Percentiles rank a stretch among this genome's conserved stretches.
These are phyloP conservation scores for Drosophila kanekoi DNA, from an alignment of 2,888 invertebrate species.

Conservation along the genomic window DNA sequence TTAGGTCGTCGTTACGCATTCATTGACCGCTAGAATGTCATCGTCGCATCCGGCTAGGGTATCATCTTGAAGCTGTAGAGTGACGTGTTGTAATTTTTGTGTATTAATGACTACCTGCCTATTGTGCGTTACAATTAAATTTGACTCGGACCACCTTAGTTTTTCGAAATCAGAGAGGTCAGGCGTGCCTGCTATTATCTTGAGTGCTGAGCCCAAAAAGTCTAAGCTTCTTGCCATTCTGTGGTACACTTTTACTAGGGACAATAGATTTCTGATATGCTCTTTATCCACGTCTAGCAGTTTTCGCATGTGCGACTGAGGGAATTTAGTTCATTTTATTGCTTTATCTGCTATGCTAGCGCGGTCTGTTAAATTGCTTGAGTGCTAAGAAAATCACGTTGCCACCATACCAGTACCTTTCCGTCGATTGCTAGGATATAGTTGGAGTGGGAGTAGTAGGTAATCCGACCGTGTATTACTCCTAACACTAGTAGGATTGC, in stretches of 20 bases:
- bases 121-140: too few relatives aligned
- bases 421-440: not conserved
- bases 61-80: constrained; percentile 5
- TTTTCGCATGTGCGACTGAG: constrained; percentile 12
- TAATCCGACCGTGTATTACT: not conserved
- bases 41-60: too few relatives aligned
- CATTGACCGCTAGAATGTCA: too few relatives aligned
- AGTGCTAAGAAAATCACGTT: constrained; percentile 2
- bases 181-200: too few relatives aligned
- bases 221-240: too few relatives aligned
- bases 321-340: constrained; percentile 4
- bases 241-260: too few relatives aligned
- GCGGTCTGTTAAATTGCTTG: constrained; percentile 7
- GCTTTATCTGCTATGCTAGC: constrained; percentile 1
- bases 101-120: too few relatives aligned
- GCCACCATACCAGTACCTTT: constrained; percentile 9
- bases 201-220: too few relatives aligned
- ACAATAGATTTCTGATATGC: not conserved
- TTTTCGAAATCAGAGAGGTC: too few relatives aligned
- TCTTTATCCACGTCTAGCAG: constrained; percentile 8
- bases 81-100: not conserved
- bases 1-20: not conserved
- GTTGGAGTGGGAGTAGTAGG: not conserved
- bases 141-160: too few relatives aligned
- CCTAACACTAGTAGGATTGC: too few relatives aligned